Conservation (phyloP, 2,113 vertebrate genomes). For the Sisor rabdophorus region DNA sequence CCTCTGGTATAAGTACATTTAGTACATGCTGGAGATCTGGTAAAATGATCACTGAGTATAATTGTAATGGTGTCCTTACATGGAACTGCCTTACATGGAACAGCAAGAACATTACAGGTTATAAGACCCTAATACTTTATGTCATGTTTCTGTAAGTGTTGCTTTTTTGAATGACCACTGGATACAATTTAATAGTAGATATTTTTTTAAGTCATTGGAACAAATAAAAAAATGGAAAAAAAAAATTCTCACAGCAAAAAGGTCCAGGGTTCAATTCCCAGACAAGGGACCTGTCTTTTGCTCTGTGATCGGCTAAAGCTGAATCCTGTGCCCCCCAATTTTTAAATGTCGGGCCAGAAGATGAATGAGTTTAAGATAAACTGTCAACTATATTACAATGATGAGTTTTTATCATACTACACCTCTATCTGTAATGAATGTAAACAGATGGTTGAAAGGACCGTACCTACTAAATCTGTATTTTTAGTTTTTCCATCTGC, state of each 20-base stretch:
- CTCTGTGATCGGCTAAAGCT: too few relatives aligned
- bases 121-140: slow-evolving; percentile 47
- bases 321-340: too few relatives aligned
- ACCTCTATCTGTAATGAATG: too few relatives aligned
- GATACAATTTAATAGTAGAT: slow-evolving; percentile 26
- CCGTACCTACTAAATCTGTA: neutral
- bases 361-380: too few relatives aligned
- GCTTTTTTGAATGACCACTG: slow-evolving; percentile 28
- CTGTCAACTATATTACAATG: neutral
- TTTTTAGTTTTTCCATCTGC: neutral
- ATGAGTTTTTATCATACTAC: neutral
- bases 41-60: slow-evolving; percentile 48
- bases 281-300: too few relatives aligned
- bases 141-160: neutral
- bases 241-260: neutral
- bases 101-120: slow-evolving; percentile 60
- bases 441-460: neutral
- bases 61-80: slow-evolving; percentile 20
- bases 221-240: neutral
- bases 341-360: too few relatives aligned
- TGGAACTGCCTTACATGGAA: slow-evolving; percentile 6
- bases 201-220: neutral
- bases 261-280: too few relatives aligned
- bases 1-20: slow-evolving; percentile 26
- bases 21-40: slow-evolving; percentile 5